Conservation (phyloP, 2,113 vertebrate species). For the Chloropsis cyanopogon region DNA sequence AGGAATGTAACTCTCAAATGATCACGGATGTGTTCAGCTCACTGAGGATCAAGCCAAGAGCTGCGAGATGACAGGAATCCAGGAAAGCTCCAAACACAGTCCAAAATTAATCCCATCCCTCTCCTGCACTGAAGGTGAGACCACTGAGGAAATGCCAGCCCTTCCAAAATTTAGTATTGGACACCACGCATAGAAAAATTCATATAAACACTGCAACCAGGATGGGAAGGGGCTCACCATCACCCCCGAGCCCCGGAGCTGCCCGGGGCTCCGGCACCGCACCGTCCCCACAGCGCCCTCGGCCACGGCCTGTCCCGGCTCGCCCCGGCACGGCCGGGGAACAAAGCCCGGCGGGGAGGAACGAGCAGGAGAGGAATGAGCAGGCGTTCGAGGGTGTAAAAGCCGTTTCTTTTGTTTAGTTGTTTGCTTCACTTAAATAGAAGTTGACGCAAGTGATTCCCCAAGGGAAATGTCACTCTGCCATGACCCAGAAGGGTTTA, state of each 20-base stretch:
- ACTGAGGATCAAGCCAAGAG: not conserved
- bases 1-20: not conserved
- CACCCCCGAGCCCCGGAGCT: not conserved
- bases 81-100: not conserved
- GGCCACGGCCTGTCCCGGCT: not conserved
- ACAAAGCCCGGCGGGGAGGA: not conserved
- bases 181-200: not conserved
- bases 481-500: not conserved
- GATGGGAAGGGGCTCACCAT: not conserved
- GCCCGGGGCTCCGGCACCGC: fast-evolving
- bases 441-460: not conserved
- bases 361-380: not conserved
- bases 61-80: fast-evolving
- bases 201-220: not conserved
- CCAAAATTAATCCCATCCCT: not conserved
- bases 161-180: not conserved
- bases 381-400: not conserved
- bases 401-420: not conserved
- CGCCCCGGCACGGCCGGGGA: fast-evolving
- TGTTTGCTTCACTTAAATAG: not conserved
- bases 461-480: not conserved
- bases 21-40: fast-evolving
- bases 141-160: fast-evolving
- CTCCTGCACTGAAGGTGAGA: not conserved
- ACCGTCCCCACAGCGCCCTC: not conserved